Base-by-base conservation (phyloP, 2,888 invertebrate species). In the Dynastes grantii region DNA sequence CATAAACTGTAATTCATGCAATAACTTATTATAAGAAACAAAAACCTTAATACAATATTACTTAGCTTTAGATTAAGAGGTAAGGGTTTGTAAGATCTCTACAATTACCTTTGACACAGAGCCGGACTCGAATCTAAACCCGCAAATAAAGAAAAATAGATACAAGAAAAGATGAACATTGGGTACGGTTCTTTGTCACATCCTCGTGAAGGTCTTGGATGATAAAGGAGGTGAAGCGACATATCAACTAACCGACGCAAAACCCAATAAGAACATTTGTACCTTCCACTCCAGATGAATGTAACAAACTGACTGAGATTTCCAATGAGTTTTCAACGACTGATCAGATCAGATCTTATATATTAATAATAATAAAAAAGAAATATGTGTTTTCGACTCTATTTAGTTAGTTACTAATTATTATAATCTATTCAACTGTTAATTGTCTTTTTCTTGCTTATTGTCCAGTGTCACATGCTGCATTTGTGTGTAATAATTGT, bases 1-100 rank as follows among this genome's bases (percentile, higher is more conserved):
- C 89, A 88, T 88, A 89, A 87, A 89, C 89, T 90, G 89, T 89
- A 89, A 89, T 89, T 89, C 89, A 90, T 89, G 90, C 90, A 90
- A 90, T 90, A 90, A 90, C 88, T 89, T 89, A 89, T 87, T 89
- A 88, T 88, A 89, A 89, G 88, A 88, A 88, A 89, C 88, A 88
- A 88, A 88, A 87, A 88, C 88, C 88, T 88, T 88, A 89, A 88
- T 88, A 88, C 88, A 89, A 88, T 88, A 88, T 45, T 89, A 86
- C 86, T 85, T 88, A 89, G 88, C 88, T 88, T 88, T 89, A 89
- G 88, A 87, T 87, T 88, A 88, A 88, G 87, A 88, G 87, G 87
- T 87, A 87, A 88, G 87, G 88, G 88, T 45, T 88, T 87, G 86
- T 87, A 73, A 73, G 86, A 85, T 87, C 86, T 87, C 85, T 85